These are phyloP conservation scores for Doris montereyensis DNA, from an alignment of 2,888 invertebrate genomes.

Conservation along the genomic window DNA sequence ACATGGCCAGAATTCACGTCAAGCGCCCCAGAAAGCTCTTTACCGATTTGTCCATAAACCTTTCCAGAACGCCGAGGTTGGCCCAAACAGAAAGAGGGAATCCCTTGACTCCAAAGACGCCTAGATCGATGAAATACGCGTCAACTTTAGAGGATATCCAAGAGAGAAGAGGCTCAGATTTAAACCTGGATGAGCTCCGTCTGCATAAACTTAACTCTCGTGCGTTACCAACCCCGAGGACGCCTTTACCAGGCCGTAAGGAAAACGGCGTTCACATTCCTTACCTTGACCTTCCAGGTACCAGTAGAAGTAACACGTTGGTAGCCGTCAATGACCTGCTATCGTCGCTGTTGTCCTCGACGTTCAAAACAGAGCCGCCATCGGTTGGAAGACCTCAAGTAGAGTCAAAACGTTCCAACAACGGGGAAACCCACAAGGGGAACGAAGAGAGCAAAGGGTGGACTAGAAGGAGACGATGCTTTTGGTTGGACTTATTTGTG, in stretches of 20 bases:
- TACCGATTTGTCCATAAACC: neutral
- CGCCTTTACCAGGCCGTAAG: neutral
- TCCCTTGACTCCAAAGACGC: neutral
- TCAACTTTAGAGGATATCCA: neutral
- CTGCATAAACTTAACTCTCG: slow-evolving; percentile 1
- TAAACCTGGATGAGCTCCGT: neutral
- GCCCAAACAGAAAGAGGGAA: neutral
- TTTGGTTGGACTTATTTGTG: neutral
- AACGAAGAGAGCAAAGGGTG: too few species aligned
- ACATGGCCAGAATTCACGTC: neutral
- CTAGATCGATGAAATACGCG: neutral
- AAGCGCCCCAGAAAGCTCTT: neutral
- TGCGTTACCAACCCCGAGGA: neutral
- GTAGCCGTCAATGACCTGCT: neutral
- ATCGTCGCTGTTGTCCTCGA: neutral
- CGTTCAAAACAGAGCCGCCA: too few species aligned
- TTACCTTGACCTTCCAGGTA: slow-evolving; percentile 16
- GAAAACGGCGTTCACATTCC: slow-evolving; percentile 30
- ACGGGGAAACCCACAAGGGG: too few species aligned
- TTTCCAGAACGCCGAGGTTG: neutral
- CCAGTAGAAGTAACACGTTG: slow-evolving; percentile 24
- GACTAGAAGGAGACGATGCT: slow-evolving; percentile 29
- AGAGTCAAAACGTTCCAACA: too few species aligned
- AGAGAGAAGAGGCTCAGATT: neutral
- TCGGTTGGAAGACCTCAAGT: too few species aligned